Percentiles rank a stretch among this genome's conserved stretches.
Conservation (phyloP, 2,888 invertebrate species). For the Portevinia maculata region DNA sequence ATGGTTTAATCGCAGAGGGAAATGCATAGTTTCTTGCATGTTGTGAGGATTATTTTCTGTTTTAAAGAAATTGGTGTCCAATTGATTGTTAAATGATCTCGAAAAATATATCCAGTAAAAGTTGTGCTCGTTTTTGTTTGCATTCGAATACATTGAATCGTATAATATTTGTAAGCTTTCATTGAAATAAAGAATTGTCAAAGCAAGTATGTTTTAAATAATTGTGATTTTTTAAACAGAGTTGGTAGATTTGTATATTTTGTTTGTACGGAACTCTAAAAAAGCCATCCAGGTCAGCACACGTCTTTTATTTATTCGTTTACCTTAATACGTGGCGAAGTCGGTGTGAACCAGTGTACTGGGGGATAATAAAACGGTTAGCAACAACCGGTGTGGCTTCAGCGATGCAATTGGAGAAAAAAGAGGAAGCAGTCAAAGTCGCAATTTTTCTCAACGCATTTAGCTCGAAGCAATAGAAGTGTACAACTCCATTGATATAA, state of each 20-base stretch:
- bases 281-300: too few relatives aligned
- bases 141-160: not conserved
- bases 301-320: too few relatives aligned
- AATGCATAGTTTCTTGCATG: conserved; percentile 1
- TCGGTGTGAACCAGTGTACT: too few relatives aligned
- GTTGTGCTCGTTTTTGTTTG: not conserved
- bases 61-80: not conserved
- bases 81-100: not conserved
- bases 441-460: conserved; percentile 76
- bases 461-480: conserved; percentile 76
- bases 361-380: too few relatives aligned
- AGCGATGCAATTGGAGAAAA: conserved; percentile 74
- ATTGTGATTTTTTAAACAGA: too few relatives aligned
- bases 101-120: not conserved
- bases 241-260: too few relatives aligned
- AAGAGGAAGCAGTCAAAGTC: conserved; percentile 69
- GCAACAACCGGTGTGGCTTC: too few relatives aligned
- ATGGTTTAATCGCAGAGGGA: conserved; percentile 61
- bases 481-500: conserved; percentile 75
- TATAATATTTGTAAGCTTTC: not conserved
- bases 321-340: too few relatives aligned
- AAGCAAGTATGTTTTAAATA: not conserved
- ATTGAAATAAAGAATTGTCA: not conserved
- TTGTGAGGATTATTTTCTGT: not conserved
- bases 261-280: too few relatives aligned